Conservation (phyloP, 1,140 invertebrate species). For the Apis cerana region DNA sequence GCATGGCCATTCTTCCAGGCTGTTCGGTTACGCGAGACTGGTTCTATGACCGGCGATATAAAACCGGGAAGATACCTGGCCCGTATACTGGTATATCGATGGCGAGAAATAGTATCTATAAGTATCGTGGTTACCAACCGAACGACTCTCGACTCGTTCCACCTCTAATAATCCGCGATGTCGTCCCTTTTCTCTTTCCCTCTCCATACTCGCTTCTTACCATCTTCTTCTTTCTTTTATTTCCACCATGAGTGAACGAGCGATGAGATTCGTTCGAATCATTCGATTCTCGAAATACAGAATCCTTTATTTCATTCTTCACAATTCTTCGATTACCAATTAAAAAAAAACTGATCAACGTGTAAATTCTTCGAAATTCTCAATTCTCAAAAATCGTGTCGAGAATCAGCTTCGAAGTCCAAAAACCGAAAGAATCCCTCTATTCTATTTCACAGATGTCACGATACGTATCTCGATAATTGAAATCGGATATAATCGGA, state of each 20-base stretch:
- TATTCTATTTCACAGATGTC: not conserved
- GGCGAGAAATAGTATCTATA: constrained; percentile 50
- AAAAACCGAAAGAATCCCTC: no score
- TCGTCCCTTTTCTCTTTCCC: constrained; percentile 11
- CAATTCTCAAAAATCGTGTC: no score
- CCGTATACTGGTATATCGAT: constrained; percentile 52
- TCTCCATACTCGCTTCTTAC: not conserved
- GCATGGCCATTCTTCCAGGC: constrained; percentile 62
- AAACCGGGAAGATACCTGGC: constrained; percentile 57
- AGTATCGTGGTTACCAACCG: constrained; percentile 48
- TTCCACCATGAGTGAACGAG: no score
- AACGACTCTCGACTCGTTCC: constrained; percentile 29
- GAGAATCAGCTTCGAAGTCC: no score
- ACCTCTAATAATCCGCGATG: constrained; percentile 37
- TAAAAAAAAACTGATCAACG: no score
- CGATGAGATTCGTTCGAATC: no score
- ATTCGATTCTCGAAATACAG: no score
- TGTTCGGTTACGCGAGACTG: constrained; percentile 63
- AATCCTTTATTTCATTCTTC: no score
- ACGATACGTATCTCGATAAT: constrained; percentile 1
- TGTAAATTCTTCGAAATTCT: no score
- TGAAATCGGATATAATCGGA: constrained; percentile 50
- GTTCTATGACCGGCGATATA: constrained; percentile 59
- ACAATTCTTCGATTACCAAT: no score
- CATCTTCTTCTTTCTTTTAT: not conserved